Conservation (phyloP, 2,113 vertebrate species). For the Cololabis saira region DNA sequence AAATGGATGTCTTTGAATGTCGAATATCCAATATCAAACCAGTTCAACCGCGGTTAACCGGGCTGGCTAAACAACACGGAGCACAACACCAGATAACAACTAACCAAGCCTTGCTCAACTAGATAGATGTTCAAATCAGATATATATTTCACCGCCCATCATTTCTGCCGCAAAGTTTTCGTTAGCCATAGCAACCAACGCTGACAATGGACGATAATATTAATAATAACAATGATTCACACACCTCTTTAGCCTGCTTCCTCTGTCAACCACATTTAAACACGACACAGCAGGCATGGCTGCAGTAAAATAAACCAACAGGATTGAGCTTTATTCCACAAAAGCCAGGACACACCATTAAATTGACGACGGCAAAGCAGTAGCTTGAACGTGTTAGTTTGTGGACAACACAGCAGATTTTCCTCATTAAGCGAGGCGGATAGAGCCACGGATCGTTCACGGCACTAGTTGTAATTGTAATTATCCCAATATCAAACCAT, state of each 20-base stretch:
- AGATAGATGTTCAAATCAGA: not conserved
- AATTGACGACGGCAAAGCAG: slow-evolving; percentile 27
- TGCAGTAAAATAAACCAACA: not conserved
- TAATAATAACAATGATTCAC: too few relatives aligned
- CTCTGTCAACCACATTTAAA: too few relatives aligned
- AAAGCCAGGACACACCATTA: slow-evolving; percentile 17
- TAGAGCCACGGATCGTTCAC: fast-evolving
- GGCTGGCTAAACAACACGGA: too few relatives aligned
- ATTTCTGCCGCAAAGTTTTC: slow-evolving; percentile 46
- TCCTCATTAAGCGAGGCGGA: not conserved
- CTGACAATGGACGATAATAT: slow-evolving; percentile 9
- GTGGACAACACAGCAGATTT: slow-evolving; percentile 9
- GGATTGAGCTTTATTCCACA: not conserved
- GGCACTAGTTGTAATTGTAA: fast-evolving
- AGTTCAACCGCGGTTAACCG: too few relatives aligned
- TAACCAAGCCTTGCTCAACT: too few relatives aligned
- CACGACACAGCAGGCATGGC: too few relatives aligned
- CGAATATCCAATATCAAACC: too few relatives aligned
- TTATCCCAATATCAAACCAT: too few relatives aligned
- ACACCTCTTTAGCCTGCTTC: too few relatives aligned
- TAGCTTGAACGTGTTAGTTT: slow-evolving; percentile 55
- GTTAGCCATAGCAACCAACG: slow-evolving; percentile 33
- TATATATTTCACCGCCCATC: slow-evolving; percentile 20
- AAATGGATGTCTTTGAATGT: too few relatives aligned
- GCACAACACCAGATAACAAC: too few relatives aligned